Evolutionary conservation across 2,888 invertebrate genomes (phyloP).

Genomic region (Spatulosminthurus flaviceps): DNA sequence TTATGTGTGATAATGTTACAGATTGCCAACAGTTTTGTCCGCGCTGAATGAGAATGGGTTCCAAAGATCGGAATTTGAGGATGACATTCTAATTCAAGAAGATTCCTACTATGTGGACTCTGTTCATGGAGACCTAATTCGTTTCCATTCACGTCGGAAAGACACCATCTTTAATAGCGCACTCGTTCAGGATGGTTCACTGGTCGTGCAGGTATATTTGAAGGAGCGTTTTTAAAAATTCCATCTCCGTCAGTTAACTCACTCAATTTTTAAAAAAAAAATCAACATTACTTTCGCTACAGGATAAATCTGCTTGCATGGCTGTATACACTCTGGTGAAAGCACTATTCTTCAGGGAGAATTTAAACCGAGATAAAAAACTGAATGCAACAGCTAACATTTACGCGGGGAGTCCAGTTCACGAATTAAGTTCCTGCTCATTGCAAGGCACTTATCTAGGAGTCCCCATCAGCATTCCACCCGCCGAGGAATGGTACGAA

Average conservation of each 20-base stretch:
- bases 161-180: slow-evolving; percentile 24
- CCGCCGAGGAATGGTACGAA: slow-evolving; percentile 52
- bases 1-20: slow-evolving; percentile 28
- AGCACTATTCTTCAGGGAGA: slow-evolving; percentile 56
- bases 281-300: too few species aligned
- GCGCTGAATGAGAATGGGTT: slow-evolving; percentile 48
- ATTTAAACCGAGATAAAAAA: slow-evolving; percentile 49
- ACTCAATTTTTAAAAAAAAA: too few species aligned
- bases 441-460: slow-evolving; percentile 31
- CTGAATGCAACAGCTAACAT: background rate
- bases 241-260: too few species aligned
- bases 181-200: slow-evolving; percentile 39
- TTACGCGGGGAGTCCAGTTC: background rate
- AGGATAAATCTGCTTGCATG: slow-evolving; percentile 59
- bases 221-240: slow-evolving; percentile 8
- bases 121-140: slow-evolving; percentile 54
- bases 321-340: slow-evolving; percentile 55
- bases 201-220: slow-evolving; percentile 48
- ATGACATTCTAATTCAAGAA: slow-evolving; percentile 59
- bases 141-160: slow-evolving; percentile 57
- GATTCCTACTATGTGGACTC: slow-evolving; percentile 51
- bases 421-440: background rate
- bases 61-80: slow-evolving; percentile 54
- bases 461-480: slow-evolving; percentile 39
- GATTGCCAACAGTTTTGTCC: slow-evolving; percentile 17